Evolutionary conservation across 1,140 invertebrate genomes (phyloP).

Genomic region (Drosophila truncata): DNA sequence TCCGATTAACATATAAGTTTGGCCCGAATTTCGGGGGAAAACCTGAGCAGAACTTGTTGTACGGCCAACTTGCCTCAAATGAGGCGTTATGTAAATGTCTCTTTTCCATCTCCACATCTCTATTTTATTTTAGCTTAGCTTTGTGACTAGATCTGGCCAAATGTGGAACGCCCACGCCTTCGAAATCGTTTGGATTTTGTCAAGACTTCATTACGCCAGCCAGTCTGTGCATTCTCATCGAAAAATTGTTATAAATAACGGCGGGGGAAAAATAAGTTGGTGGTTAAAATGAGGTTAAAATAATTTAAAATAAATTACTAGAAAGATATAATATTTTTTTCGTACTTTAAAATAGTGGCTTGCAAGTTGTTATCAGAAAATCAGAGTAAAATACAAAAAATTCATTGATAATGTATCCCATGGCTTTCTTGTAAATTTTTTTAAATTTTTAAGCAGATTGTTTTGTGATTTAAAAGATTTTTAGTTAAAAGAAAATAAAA

Average conservation of each 20-base stretch:
- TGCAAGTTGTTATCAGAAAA: too few species aligned
- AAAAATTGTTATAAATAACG: slow-evolving; percentile 36
- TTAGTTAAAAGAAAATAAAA: too few species aligned
- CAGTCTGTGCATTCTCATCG: slow-evolving; percentile 48
- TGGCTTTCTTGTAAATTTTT: neutral
- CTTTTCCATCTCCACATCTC: slow-evolving; percentile 15
- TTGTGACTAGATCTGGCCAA: slow-evolving; percentile 60
- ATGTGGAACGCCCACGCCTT: slow-evolving; percentile 61
- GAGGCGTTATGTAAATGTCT: slow-evolving; percentile 57
- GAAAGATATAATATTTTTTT: neutral
- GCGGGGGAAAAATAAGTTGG: neutral
- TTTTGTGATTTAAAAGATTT: too few species aligned
- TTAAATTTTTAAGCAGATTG: too few species aligned
- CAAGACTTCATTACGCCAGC: slow-evolving; percentile 66
- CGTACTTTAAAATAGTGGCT: fast-evolving
- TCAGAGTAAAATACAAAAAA: too few species aligned
- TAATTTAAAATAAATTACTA: neutral
- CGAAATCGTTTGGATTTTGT: slow-evolving; percentile 32
- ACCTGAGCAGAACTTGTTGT: slow-evolving; percentile 35
- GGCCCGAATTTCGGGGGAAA: slow-evolving; percentile 46
- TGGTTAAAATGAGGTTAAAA: neutral
- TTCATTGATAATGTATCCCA: fast-evolving
- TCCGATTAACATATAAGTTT: slow-evolving; percentile 51
- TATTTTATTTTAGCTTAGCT: slow-evolving; percentile 40
- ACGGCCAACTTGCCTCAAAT: slow-evolving; percentile 53